Evolutionary conservation across 2,113 vertebrate genomes (phyloP).

Genomic region (Corynorhinus townsendii): DNA sequence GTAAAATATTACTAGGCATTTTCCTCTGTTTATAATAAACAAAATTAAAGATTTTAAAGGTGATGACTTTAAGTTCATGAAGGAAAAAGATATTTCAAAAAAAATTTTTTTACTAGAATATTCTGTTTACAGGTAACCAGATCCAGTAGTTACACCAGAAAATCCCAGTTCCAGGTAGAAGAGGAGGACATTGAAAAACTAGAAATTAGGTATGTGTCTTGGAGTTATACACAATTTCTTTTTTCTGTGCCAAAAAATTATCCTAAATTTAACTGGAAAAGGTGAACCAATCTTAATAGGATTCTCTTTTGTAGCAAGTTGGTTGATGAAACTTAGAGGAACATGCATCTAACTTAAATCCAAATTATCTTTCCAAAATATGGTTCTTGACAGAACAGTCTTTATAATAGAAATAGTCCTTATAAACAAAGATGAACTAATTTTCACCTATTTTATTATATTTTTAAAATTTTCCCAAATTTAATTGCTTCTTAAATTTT

Average conservation of each 20-base stretch:
- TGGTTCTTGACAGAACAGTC: constrained; percentile 2
- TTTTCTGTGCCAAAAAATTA: constrained; percentile 41
- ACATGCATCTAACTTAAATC: constrained; percentile 36
- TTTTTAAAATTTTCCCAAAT: constrained; percentile 30
- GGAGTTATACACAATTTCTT: neutral
- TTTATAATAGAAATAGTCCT: neutral
- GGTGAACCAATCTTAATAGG: neutral
- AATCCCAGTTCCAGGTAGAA: constrained; percentile 96
- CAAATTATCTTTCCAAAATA: constrained; percentile 8
- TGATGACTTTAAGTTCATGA: constrained; percentile 25
- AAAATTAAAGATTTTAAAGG: neutral
- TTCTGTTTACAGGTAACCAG: constrained; percentile 89
- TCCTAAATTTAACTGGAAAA: constrained; percentile 34
- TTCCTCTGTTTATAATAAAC: constrained; percentile 8
- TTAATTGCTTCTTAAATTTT: constrained; percentile 50
- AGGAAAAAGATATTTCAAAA: neutral
- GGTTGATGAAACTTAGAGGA: constrained; percentile 20
- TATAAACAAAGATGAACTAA: constrained; percentile 8
- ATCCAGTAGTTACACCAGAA: constrained; percentile 95
- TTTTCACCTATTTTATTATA: constrained; percentile 11
- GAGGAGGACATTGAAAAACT: constrained; percentile 99
- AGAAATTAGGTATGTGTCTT: constrained; percentile 91
- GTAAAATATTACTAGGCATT: neutral
- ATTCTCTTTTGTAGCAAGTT: neutral
- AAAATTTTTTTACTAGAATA: constrained; percentile 15